These are phyloP conservation scores for Patiria miniata DNA, from an alignment of 35 echinoderm and acorn worm genomes.

Conservation along the genomic window DNA sequence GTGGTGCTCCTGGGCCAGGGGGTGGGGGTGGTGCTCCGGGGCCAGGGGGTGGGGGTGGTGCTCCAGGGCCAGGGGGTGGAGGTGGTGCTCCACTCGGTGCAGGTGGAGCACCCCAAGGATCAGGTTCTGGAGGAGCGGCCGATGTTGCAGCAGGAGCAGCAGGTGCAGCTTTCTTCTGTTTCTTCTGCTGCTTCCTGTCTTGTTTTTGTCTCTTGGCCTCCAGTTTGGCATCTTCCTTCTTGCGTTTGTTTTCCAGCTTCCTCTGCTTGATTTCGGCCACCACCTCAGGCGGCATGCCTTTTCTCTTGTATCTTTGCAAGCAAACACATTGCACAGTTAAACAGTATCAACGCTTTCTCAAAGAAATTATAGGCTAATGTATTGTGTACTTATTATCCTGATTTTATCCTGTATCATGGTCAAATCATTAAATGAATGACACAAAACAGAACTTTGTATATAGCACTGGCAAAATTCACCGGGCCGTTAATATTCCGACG, in stretches of 20 bases:
- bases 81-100: not conserved
- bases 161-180: not conserved
- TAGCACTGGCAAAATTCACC: too few species aligned
- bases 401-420: too few species aligned
- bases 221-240: not conserved
- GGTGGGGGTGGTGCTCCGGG: not conserved
- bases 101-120: not conserved
- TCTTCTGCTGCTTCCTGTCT: not conserved
- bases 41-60: not conserved
- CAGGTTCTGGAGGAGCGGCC: not conserved
- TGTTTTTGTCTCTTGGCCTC: not conserved
- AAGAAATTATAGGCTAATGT: too few species aligned
- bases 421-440: too few species aligned
- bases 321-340: too few species aligned
- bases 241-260: not conserved
- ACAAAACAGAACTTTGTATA: too few species aligned
- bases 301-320: not conserved
- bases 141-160: not conserved
- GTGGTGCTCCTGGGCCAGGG: not conserved
- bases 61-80: not conserved
- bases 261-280: slow-evolving; percentile 13
- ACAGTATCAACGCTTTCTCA: too few species aligned
- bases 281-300: slow-evolving; percentile 1
- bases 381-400: too few species aligned
- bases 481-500: too few species aligned